Conservation (phyloP, 2,888 invertebrate species). For the Sesamia inferens region DNA sequence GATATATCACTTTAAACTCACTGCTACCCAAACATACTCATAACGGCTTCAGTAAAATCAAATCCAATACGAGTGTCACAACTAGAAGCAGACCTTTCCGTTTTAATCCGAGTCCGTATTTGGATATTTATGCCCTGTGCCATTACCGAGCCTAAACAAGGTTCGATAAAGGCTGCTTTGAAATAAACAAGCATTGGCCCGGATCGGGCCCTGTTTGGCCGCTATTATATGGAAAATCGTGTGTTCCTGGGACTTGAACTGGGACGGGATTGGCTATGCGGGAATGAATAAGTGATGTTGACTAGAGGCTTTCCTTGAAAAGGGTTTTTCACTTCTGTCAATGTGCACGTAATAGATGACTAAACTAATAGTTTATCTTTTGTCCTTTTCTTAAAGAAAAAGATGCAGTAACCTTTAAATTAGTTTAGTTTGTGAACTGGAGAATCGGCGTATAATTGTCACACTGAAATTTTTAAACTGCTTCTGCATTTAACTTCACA, state of each 20-base stretch:
- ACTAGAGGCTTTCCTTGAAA: constrained; percentile 14
- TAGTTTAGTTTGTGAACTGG: no score
- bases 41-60: constrained; percentile 15
- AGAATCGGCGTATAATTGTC: no score
- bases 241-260: constrained; percentile 32
- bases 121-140: constrained; percentile 56
- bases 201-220: constrained; percentile 38
- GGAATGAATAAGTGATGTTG: constrained; percentile 7
- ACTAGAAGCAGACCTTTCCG: constrained; percentile 36
- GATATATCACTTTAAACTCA: neutral
- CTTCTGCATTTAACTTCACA: constrained; percentile 8
- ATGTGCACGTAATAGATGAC: neutral
- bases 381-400: no score
- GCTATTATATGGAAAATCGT: constrained; percentile 56
- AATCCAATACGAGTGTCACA: constrained; percentile 21
- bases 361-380: no score
- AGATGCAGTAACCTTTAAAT: no score
- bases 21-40: constrained; percentile 9
- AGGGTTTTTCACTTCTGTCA: constrained; percentile 2
- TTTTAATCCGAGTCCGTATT: constrained; percentile 52
- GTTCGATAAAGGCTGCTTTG: constrained; percentile 53
- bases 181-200: constrained; percentile 54
- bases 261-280: constrained; percentile 10
- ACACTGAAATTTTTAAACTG: neutral
- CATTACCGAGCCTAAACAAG: constrained; percentile 44